These are phyloP conservation scores for Lutjanus argentimaculatus DNA, from an alignment of 2,797 vertebrate genomes.

Conservation along the genomic window DNA sequence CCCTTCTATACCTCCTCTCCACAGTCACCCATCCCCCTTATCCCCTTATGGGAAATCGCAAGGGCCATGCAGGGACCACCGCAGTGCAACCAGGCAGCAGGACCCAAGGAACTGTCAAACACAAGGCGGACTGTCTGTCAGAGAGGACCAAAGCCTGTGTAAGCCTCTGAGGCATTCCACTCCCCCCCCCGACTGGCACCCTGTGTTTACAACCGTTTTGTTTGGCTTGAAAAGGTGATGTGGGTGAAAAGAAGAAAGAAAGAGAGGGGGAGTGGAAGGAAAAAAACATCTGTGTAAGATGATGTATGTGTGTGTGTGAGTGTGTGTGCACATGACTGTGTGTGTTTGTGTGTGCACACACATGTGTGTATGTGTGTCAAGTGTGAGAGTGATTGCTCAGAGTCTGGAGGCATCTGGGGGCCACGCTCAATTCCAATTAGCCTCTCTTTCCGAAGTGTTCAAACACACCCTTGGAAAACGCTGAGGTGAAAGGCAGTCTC, in stretches of 20 bases:
- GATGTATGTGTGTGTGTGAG: slow-evolving; percentile 55
- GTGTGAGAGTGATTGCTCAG: slow-evolving; percentile 65
- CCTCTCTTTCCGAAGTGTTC: slow-evolving; percentile 61
- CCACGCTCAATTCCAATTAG: slow-evolving; percentile 80
- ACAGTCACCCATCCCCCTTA: slow-evolving; percentile 62
- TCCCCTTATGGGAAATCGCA: slow-evolving; percentile 63
- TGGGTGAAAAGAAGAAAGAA: slow-evolving; percentile 75
- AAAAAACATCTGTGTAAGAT: slow-evolving; percentile 77
- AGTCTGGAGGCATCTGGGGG: slow-evolving; percentile 77
- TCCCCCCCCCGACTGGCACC: slow-evolving; percentile 77
- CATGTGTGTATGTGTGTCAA: slow-evolving; percentile 53
- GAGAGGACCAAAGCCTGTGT: slow-evolving; percentile 75
- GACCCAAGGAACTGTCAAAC: slow-evolving; percentile 82
- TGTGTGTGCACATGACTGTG: slow-evolving; percentile 1
- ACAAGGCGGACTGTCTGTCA: slow-evolving; percentile 82
- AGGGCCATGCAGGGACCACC: slow-evolving; percentile 79
- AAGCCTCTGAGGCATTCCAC: slow-evolving; percentile 85
- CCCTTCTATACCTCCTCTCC: slow-evolving; percentile 47
- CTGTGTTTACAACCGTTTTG: slow-evolving; percentile 86
- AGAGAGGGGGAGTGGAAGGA: slow-evolving; percentile 27
- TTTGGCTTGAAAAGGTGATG: slow-evolving; percentile 86
- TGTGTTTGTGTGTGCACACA: slow-evolving; percentile 3
- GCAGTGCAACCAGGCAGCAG: slow-evolving; percentile 68
- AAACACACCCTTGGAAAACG: slow-evolving; percentile 62
- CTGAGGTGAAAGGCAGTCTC: slow-evolving; percentile 51